These are phyloP conservation scores for Aldrovandia affinis DNA, from an alignment of 2,797 vertebrate genomes.

Conservation along the genomic window DNA sequence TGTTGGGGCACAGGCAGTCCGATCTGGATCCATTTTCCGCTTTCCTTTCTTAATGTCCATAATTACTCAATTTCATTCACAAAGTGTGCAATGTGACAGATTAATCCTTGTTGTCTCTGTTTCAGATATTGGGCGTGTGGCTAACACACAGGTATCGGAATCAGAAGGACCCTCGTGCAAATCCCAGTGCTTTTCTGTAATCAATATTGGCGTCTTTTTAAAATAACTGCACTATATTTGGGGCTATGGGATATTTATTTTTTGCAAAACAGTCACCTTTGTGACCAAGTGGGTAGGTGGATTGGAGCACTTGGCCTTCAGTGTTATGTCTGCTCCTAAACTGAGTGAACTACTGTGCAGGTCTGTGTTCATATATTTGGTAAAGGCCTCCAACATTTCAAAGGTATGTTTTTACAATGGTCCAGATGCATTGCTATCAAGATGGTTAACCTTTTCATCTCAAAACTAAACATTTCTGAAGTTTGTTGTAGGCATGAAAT, in stretches of 20 bases:
- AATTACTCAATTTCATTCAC: neutral
- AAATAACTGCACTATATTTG: conserved; percentile 10
- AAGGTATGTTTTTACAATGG: neutral
- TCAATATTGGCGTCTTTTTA: neutral
- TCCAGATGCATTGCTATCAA: neutral
- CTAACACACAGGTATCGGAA: conserved; percentile 91
- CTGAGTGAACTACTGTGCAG: neutral
- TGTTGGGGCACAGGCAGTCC: neutral
- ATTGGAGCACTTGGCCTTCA: neutral
- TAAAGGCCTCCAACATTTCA: neutral
- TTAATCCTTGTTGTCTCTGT: conserved; percentile 37
- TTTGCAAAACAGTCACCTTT: conserved; percentile 8
- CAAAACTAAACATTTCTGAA: neutral
- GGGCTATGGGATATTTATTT: conserved; percentile 7
- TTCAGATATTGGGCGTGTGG: conserved; percentile 93
- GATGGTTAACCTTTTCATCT: neutral
- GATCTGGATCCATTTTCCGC: neutral
- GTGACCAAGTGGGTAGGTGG: neutral
- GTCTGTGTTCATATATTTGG: neutral
- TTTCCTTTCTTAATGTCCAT: neutral
- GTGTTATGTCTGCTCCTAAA: neutral
- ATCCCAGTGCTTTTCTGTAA: conserved; percentile 91
- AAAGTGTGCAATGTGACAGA: neutral
- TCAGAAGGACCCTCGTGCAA: conserved; percentile 86
- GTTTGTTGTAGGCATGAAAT: neutral